Percentiles rank a stretch among this genome's conserved stretches.
These are phyloP conservation scores for Aphelenchoides bicaudatus DNA, from an alignment of 2,888 invertebrate genomes.

Conservation along the genomic window DNA sequence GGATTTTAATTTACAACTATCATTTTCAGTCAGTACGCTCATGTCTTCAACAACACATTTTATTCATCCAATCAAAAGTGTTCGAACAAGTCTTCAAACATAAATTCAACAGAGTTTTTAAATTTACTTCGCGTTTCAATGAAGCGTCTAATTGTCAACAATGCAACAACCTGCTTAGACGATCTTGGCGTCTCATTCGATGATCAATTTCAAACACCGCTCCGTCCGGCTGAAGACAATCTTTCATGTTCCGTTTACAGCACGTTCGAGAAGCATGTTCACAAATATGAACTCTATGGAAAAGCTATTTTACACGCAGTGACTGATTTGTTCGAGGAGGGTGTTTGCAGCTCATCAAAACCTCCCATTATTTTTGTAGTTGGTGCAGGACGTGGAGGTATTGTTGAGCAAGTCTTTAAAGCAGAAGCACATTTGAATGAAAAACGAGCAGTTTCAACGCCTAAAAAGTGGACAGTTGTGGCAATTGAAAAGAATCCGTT, in stretches of 20 bases:
- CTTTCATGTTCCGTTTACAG: conserved; percentile 92
- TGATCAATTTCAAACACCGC: conserved; percentile 61
- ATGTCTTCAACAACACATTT: too few species aligned
- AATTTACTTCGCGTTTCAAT: too few species aligned
- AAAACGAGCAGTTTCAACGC: neutral
- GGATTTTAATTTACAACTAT: too few species aligned
- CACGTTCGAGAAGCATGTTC: conserved; percentile 93
- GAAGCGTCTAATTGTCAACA: too few species aligned
- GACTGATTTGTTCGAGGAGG: conserved; percentile 27
- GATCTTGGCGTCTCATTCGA: conserved; percentile 18
- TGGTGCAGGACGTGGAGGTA: conserved; percentile 90
- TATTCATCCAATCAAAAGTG: too few species aligned
- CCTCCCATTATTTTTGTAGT: conserved; percentile 75
- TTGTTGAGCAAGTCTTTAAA: conserved; percentile 67
- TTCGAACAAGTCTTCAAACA: too few species aligned
- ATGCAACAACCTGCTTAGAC: too few species aligned
- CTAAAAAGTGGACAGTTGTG: conserved; percentile 60
- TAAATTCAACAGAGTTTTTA: too few species aligned
- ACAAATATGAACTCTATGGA: conserved; percentile 74
- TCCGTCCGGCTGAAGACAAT: conserved; percentile 91
- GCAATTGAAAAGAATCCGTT: conserved; percentile 98
- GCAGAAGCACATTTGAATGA: conserved; percentile 10
- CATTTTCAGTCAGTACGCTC: too few species aligned
- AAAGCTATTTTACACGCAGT: conserved; percentile 38
- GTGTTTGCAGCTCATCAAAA: neutral